These are phyloP conservation scores for Holacanthella duospinosa DNA, from an alignment of 2,888 invertebrate genomes.

Conservation along the genomic window DNA sequence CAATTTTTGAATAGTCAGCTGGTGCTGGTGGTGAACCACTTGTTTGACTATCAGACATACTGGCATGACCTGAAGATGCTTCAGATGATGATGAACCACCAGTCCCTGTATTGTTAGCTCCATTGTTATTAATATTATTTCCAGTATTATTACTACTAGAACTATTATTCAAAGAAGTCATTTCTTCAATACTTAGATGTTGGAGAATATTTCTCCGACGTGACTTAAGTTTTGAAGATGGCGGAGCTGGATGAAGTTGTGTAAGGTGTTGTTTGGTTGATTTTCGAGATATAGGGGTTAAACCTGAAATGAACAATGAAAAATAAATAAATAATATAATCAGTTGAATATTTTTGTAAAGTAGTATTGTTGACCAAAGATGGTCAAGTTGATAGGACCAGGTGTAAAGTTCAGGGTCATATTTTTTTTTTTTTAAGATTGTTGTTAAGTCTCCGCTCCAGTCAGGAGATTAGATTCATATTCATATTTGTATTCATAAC, in stretches of 20 bases:
- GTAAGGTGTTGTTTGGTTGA: background rate
- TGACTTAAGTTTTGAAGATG: constrained; percentile 40
- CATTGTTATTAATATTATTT: constrained; percentile 10
- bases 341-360: too few relatives aligned
- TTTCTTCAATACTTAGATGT: constrained; percentile 53
- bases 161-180: constrained; percentile 46
- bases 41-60: constrained; percentile 80
- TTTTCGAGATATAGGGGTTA: constrained; percentile 25
- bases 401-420: too few relatives aligned
- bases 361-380: too few relatives aligned
- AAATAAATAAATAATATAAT: too few relatives aligned
- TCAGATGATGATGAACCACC: constrained; percentile 74
- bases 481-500: too few relatives aligned
- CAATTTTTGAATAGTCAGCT: constrained; percentile 38
- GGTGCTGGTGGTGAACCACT: constrained; percentile 43
- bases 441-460: too few relatives aligned
- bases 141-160: constrained; percentile 3
- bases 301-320: constrained; percentile 7
- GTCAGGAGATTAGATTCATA: too few relatives aligned
- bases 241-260: constrained; percentile 15
- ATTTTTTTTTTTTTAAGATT: too few relatives aligned
- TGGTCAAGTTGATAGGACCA: too few relatives aligned
- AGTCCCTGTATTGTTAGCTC: constrained; percentile 29
- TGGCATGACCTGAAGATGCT: constrained; percentile 81
- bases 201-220: constrained; percentile 42